Evolutionary conservation across 2,888 invertebrate species (phyloP).

Genomic region (Lissonota sp.): DNA sequence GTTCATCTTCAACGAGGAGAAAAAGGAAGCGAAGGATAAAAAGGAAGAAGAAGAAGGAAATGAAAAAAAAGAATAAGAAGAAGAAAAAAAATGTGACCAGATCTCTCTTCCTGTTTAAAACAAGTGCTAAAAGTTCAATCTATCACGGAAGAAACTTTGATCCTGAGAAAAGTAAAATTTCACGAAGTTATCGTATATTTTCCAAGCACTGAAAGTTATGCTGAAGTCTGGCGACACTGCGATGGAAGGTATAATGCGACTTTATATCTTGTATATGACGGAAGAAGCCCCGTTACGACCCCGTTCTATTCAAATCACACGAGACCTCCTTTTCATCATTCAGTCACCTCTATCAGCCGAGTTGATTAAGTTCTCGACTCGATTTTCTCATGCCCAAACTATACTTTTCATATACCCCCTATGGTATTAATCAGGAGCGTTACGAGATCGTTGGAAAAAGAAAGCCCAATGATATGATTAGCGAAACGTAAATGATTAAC

Average conservation of each 20-base stretch:
- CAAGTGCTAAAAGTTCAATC: no score
- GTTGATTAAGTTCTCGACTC: slow-evolving; percentile 69
- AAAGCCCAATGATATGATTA: background rate
- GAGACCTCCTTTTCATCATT: slow-evolving; percentile 71
- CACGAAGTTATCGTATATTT: background rate
- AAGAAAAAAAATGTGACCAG: no score
- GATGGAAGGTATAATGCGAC: slow-evolving; percentile 42
- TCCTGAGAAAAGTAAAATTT: background rate
- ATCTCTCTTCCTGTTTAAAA: no score
- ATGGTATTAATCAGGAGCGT: slow-evolving; percentile 28
- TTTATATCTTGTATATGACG: slow-evolving; percentile 31
- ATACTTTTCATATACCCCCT: background rate
- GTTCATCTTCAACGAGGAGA: no score
- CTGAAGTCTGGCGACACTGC: background rate
- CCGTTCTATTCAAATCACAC: slow-evolving; percentile 77
- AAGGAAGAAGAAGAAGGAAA: no score
- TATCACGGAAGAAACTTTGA: no score
- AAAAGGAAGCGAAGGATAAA: no score
- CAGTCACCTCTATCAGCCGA: slow-evolving; percentile 66
- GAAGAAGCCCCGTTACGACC: slow-evolving; percentile 74
- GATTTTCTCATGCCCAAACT: slow-evolving; percentile 14
- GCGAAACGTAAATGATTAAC: background rate
- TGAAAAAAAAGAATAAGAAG: no score
- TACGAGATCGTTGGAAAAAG: slow-evolving; percentile 1
- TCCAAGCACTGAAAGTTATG: no score